A percentile compares a stretch with the other conserved stretches of the same genome.
These are phyloP conservation scores for Craseonycteris thonglongyai DNA, from an alignment of 2,113 vertebrate genomes.

Conservation along the genomic window DNA sequence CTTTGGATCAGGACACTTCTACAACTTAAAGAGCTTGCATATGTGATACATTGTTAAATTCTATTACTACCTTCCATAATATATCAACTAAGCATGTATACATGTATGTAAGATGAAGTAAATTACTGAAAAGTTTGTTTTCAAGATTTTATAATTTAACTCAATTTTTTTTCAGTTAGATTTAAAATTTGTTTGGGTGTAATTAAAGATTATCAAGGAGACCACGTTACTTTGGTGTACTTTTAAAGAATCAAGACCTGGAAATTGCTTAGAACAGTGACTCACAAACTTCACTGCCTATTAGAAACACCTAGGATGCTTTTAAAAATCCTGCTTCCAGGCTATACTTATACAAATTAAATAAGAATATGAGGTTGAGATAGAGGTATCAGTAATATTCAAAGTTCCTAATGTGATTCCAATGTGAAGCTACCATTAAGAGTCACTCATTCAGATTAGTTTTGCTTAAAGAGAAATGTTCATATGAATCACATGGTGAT, in stretches of 20 bases:
- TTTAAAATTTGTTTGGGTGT: background rate
- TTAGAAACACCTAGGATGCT: background rate
- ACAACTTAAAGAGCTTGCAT: background rate
- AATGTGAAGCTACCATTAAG: background rate
- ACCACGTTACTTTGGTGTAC: background rate
- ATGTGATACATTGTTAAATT: background rate
- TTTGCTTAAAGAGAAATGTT: background rate
- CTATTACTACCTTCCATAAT: background rate
- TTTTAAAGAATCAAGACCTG: background rate
- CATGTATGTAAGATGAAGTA: background rate
- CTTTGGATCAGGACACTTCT: background rate
- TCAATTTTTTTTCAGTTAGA: background rate
- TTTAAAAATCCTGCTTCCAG: background rate
- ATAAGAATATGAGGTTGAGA: background rate
- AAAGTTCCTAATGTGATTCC: background rate
- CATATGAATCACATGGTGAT: background rate
- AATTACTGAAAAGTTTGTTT: background rate
- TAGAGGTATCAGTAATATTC: background rate
- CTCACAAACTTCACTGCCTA: background rate
- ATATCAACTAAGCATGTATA: background rate
- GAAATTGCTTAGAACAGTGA: background rate
- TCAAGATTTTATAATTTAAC: background rate
- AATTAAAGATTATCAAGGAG: background rate
- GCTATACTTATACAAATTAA: background rate
- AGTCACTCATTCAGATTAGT: background rate